Percentiles rank a stretch among this genome's conserved stretches.
These are phyloP conservation scores for Psittacus erithacus DNA, from an alignment of 2,113 vertebrate genomes.

Conservation along the genomic window DNA sequence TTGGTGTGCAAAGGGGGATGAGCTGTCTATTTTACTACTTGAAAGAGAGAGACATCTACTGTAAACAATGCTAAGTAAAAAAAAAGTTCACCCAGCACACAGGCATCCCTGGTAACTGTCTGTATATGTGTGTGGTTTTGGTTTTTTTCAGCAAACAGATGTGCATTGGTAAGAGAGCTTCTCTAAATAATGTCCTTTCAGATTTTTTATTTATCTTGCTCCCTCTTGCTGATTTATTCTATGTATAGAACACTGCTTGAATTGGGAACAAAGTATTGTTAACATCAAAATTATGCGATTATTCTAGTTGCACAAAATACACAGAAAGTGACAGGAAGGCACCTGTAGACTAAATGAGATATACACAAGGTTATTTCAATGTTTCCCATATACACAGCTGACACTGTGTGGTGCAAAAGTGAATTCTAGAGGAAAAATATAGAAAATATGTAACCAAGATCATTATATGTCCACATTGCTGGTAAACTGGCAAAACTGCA, in stretches of 20 bases:
- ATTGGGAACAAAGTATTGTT: not conserved
- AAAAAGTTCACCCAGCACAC: not conserved
- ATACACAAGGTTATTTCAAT: not conserved
- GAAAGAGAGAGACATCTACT: not conserved
- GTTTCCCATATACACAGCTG: not conserved
- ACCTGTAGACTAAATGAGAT: not conserved
- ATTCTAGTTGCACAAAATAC: conserved; percentile 1
- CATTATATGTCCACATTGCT: not conserved
- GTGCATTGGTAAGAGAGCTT: not conserved
- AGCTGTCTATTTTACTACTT: not conserved
- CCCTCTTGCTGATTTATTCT: not conserved
- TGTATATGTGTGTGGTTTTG: not conserved
- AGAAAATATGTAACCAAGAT: not conserved
- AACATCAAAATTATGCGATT: not conserved
- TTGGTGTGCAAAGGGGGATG: not conserved
- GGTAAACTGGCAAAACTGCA: not conserved
- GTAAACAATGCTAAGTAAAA: not conserved
- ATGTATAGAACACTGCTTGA: not conserved
- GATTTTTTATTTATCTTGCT: not conserved
- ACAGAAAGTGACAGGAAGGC: not conserved
- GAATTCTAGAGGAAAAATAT: not conserved
- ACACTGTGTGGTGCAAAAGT: not conserved
- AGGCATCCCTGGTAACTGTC: not conserved
- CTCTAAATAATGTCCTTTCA: not conserved
- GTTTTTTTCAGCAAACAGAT: not conserved